Evolutionary conservation across 2,113 vertebrate genomes (phyloP), one percentile per base, ranked within the genome.

Genomic region (Percina caprodes): DNA sequence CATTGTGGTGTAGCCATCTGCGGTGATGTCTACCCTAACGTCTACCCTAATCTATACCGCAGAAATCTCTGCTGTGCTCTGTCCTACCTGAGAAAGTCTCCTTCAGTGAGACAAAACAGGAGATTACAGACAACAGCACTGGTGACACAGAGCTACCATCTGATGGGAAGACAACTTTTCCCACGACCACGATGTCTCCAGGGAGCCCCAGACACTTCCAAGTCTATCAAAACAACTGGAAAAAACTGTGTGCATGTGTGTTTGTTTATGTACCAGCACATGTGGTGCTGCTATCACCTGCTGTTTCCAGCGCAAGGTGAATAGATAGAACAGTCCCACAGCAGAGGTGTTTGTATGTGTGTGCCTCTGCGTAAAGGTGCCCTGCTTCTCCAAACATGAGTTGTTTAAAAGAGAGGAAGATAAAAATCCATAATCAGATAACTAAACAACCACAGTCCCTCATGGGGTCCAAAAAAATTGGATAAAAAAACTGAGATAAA

Each of bases 41-140:
- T 81, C 48, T 33, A 3, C 26, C n/a, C 62, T 85, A 80, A 88
- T 90, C 84, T 88, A n/a, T 24, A 1, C 24, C 18, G 35, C 66
- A 55, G 51, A 55, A 77, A 88, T 85, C 78, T 89, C 67, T 79
- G 45, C 76, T 19, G 48, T 24, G 18, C 68, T 82, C 63, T 74
- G 81, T 81, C 51, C 72, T 30, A 86, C 80, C 84, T 56, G 85
- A 90, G 80, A 90, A 86, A 84, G 88, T 89, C 86, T 90, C 85
- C 75, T 63, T 79, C 79, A 7, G 59, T 88, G 87, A 95, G 94
- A 93, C 94, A 93, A 92, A 95, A 95, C 94, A 95, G 87, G 68
- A 94, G 93, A 95, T 94, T 79, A 70, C 55, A 88, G 91, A 92
- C 85, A 88, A 90, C 79, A 78, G 45, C 61, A 51, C 13, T 49